Conservation (phyloP, 2,888 invertebrate genomes). For the Agapetus fuscipes region DNA sequence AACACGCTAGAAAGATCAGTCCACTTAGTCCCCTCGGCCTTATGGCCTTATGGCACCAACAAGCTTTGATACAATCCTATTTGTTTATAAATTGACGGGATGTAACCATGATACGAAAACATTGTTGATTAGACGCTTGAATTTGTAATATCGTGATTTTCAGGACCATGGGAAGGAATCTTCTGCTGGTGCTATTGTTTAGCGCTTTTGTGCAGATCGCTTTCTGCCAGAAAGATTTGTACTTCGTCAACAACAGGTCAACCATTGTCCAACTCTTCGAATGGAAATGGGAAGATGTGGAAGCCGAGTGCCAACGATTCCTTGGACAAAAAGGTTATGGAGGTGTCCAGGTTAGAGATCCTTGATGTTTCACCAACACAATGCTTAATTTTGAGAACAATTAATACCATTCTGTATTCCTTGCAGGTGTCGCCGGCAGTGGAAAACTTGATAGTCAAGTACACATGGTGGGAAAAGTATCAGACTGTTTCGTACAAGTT, state of each 20-base stretch:
- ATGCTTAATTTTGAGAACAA: background rate
- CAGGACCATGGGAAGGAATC: too few species aligned
- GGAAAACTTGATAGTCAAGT: constrained; percentile 52
- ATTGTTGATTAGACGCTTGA: too few species aligned
- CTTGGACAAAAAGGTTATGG: constrained; percentile 52
- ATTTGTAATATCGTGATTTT: too few species aligned
- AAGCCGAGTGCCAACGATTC: constrained; percentile 56
- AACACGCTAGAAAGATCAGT: too few species aligned
- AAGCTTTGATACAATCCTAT: too few species aligned
- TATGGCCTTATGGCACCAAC: too few species aligned
- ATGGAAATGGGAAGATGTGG: constrained; percentile 61
- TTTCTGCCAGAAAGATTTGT: background rate
- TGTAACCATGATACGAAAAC: too few species aligned
- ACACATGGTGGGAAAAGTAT: constrained; percentile 81
- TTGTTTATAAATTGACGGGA: too few species aligned
- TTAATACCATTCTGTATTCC: too few species aligned
- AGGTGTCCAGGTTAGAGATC: constrained; percentile 43
- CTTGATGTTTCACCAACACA: background rate
- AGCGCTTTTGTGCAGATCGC: background rate
- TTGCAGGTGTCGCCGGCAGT: constrained; percentile 60
- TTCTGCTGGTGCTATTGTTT: too few species aligned
- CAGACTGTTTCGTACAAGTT: constrained; percentile 74
- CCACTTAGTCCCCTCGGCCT: too few species aligned
- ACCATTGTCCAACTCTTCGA: constrained; percentile 29
- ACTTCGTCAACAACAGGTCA: background rate